Percentiles rank a stretch among this genome's conserved stretches.
Conservation (phyloP, 2,888 invertebrate species). For the Spisula solida region DNA sequence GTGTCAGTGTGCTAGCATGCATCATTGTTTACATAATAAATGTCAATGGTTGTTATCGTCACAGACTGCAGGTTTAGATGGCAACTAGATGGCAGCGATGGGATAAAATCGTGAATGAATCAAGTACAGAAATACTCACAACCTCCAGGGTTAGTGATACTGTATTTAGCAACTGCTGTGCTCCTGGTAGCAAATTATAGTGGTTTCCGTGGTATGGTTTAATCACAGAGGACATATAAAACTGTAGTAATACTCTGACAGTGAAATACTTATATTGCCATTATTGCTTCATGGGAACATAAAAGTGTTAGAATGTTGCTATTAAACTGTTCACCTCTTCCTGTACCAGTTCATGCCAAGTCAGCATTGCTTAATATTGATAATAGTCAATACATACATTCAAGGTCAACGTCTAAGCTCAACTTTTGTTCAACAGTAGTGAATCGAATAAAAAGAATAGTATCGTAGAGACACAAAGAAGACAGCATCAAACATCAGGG, state of each 20-base stretch:
- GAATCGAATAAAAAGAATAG: too few species aligned
- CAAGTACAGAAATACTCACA: background rate
- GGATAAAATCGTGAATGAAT: background rate
- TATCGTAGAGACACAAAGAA: too few species aligned
- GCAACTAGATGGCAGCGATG: too few species aligned
- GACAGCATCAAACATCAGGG: too few species aligned
- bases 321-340: background rate
- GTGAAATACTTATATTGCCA: constrained; percentile 13
- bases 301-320: background rate
- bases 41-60: background rate
- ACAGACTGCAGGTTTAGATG: background rate
- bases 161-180: constrained; percentile 1
- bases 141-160: background rate
- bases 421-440: background rate
- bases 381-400: background rate
- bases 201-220: background rate
- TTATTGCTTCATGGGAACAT: background rate
- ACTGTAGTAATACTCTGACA: background rate
- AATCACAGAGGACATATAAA: background rate
- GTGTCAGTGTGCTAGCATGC: background rate
- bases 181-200: background rate
- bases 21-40: background rate
- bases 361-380: background rate
- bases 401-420: background rate
- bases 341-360: background rate